A percentile compares a stretch with the other conserved stretches of the same genome.
Evolutionary conservation across 2,888 invertebrate genomes (phyloP).

Genomic region (Cephus pygmeus): DNA sequence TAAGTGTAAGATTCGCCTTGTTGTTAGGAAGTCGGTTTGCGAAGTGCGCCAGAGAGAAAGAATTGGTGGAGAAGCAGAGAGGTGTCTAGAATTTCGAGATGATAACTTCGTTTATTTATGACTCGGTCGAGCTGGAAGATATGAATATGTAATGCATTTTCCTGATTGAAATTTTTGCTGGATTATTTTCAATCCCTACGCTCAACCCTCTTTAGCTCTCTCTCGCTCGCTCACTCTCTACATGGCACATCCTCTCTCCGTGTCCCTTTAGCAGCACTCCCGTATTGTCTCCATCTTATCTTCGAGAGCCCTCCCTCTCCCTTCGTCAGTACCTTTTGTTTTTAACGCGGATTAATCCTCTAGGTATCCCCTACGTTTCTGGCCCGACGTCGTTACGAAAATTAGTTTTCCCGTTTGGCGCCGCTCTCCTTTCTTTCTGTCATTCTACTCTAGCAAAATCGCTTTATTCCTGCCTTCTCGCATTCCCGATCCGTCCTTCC

Average conservation of each 20-base stretch:
- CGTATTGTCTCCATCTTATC: constrained; percentile 22
- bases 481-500: neutral
- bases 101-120: constrained; percentile 49
- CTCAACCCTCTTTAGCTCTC: constrained; percentile 26
- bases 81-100: constrained; percentile 40
- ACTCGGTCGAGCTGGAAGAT: constrained; percentile 35
- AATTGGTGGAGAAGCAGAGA: constrained; percentile 28
- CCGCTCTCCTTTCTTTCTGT: neutral
- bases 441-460: neutral
- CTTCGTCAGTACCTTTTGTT: constrained; percentile 19
- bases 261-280: neutral
- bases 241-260: neutral
- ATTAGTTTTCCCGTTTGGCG: constrained; percentile 2
- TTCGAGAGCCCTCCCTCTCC: constrained; percentile 17
- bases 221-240: constrained; percentile 22
- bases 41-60: neutral
- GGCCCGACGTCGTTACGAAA: constrained; percentile 3
- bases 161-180: constrained; percentile 63
- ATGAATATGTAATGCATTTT: constrained; percentile 64
- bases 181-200: constrained; percentile 46
- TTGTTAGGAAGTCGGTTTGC: neutral
- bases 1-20: neutral
- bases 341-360: constrained; percentile 22
- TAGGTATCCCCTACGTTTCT: constrained; percentile 1
- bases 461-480: neutral